Evolutionary conservation across 2,113 vertebrate species (phyloP), one percentile per base, ranked within the genome.

Genomic region (Anarrhichthys ocellatus): DNA sequence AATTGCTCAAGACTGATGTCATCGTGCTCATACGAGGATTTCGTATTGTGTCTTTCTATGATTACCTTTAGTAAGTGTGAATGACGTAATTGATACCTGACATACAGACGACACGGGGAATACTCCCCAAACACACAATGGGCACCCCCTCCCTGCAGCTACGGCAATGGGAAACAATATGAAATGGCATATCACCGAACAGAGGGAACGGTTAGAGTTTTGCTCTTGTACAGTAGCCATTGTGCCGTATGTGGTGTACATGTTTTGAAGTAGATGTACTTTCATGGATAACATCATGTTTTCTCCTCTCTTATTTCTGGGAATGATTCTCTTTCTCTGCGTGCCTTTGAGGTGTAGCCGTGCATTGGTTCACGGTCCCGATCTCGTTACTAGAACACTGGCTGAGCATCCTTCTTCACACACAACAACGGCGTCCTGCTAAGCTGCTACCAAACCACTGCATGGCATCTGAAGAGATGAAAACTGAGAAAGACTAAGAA

Each of bases 61-160:
- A 88, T 92, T 90, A 88, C 82, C 81, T 88, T 83, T 78, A 82
- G 78, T 84, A 83, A 78, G 61, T 84, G 58, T 83, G 66, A 84
- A 88, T 94, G 91, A 95, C 67, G 91, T 91, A 91, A 92, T 1
- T 76, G 90, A 94, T 85, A 92, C 93, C 89, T 87, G 83, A 86
- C 89, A 82, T 86, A 59, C 69, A 73, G 77, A 82, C n/a, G 66
- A 74, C 76, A 76, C 86, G 29, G 42, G 67, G 63, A 88, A 70
- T 52, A 48, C 77, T 87, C 87, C 78, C 82, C 80, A 58, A 64
- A 67, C 52, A 74, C 87, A 93, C 91, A 93, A 92, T 83, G 80
- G 52, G 44, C 56, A 63, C 72, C 46, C 56, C 80, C 54, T 56
- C n/a, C 89, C 91, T 85, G n/a, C 80, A 90, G 88, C 88, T 4